Percentiles rank a stretch among this genome's conserved stretches.
phyloP scores from a whole-genome alignment of 2,113 vertebrate species.

The Cathartes aura region DNA sequence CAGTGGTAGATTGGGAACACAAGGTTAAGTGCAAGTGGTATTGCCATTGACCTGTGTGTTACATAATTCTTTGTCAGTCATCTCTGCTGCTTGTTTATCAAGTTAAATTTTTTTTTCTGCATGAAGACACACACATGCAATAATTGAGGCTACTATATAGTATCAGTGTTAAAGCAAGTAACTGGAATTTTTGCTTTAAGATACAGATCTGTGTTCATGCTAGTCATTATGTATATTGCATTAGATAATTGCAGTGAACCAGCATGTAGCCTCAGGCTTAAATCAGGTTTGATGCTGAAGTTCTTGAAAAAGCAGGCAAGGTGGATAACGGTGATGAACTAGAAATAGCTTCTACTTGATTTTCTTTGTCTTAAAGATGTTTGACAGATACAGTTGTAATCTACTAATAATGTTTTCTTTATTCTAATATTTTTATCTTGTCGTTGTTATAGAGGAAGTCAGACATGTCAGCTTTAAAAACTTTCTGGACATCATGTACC shows the following conservation, averaged over 20 bases:
- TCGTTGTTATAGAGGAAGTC: background rate
- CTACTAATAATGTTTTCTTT: background rate
- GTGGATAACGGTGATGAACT: background rate
- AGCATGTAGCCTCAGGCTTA: background rate
- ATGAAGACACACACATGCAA: background rate
- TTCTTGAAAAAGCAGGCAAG: background rate
- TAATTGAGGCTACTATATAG: background rate
- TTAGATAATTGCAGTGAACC: background rate
- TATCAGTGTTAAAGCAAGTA: background rate
- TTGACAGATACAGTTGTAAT: background rate
- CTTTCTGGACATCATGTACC: background rate
- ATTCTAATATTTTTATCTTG: background rate
- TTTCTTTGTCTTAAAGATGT: background rate
- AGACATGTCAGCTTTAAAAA: background rate
- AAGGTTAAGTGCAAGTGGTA: background rate
- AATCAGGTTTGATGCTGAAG: background rate
- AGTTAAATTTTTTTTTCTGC: background rate
- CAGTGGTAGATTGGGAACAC: background rate
- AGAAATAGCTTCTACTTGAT: background rate
- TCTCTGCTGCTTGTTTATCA: background rate
- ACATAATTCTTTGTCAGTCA: background rate
- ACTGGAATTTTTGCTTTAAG: background rate
- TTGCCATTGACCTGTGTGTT: background rate
- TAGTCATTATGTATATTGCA: background rate
- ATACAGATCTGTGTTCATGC: background rate